phyloP scores from a whole-genome alignment of 2,888 invertebrate genomes.

The Pammene aurita region DNA sequence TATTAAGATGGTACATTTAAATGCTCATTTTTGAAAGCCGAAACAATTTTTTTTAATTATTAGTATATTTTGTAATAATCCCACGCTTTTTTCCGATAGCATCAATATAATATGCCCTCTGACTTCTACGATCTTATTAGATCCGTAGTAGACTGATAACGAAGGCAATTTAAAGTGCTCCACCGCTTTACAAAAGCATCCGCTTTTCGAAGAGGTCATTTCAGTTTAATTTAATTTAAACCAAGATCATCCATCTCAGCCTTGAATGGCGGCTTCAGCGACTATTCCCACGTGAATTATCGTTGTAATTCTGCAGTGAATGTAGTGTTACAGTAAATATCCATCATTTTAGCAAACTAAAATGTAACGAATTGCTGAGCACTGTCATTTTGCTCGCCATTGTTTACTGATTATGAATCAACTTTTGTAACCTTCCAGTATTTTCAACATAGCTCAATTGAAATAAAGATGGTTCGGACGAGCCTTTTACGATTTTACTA shows the following conservation, averaged over 20 bases:
- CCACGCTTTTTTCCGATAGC: not conserved
- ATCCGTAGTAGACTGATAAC: conserved; percentile 20
- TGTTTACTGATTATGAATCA: conserved; percentile 63
- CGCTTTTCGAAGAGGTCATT: conserved; percentile 48
- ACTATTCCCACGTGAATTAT: conserved; percentile 63
- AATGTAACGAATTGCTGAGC: conserved; percentile 55
- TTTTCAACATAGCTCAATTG: conserved; percentile 58
- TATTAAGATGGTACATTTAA: too few species aligned
- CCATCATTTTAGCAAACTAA: conserved; percentile 54
- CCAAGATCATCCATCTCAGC: conserved; percentile 56
- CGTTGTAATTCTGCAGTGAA: conserved; percentile 49
- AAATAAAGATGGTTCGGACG: conserved; percentile 17
- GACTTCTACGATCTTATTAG: not conserved
- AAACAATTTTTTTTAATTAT: too few species aligned
- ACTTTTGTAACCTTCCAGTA: conserved; percentile 61
- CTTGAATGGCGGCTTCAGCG: conserved; percentile 58
- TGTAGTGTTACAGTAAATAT: conserved; percentile 49
- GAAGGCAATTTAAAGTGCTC: conserved; percentile 6
- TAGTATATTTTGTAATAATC: too few species aligned
- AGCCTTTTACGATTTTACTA: conserved; percentile 45
- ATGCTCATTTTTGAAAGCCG: not conserved
- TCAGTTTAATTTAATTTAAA: conserved; percentile 59
- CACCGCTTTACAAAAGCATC: conserved; percentile 34
- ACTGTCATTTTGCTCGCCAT: conserved; percentile 60
- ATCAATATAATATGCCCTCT: conserved; percentile 1